Evolutionary conservation across 2,113 vertebrate genomes (phyloP).

Genomic region (Nothoprocta pentlandii): DNA sequence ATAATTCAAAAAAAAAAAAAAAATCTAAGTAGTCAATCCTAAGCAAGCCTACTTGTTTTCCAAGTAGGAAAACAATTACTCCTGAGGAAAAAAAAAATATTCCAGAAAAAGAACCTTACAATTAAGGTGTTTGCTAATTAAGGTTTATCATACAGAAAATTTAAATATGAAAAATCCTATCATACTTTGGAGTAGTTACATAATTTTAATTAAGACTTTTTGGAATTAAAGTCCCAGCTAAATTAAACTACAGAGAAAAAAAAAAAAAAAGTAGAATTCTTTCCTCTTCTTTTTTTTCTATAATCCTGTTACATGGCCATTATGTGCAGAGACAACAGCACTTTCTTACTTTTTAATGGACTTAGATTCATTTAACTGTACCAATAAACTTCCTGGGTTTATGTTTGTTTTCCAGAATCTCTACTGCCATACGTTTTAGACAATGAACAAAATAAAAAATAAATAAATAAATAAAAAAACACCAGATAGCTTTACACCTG

Average conservation of each 20-base stretch:
- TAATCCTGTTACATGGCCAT: not conserved
- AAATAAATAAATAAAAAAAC: too few relatives aligned
- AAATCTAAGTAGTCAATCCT: too few relatives aligned
- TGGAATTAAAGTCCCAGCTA: accelerated
- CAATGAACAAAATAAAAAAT: not conserved
- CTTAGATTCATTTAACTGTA: not conserved
- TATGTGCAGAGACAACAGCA: not conserved
- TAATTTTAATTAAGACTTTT: not conserved
- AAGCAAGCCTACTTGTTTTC: too few relatives aligned
- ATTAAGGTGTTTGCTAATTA: not conserved
- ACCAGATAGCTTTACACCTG: too few relatives aligned
- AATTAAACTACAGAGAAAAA: not conserved
- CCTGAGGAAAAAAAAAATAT: accelerated
- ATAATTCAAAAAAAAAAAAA: not conserved
- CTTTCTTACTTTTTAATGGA: not conserved
- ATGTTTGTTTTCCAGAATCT: not conserved
- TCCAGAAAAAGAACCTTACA: not conserved
- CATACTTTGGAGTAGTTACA: not conserved
- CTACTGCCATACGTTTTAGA: not conserved
- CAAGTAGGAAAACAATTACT: not conserved
- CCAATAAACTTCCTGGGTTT: not conserved
- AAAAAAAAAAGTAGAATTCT: not conserved
- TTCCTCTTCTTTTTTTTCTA: not conserved
- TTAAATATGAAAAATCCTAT: not conserved
- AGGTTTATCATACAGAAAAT: not conserved